These are phyloP conservation scores for Caenorhabditis sulstoni DNA, from an alignment of 2,888 invertebrate species.

Conservation along the genomic window DNA sequence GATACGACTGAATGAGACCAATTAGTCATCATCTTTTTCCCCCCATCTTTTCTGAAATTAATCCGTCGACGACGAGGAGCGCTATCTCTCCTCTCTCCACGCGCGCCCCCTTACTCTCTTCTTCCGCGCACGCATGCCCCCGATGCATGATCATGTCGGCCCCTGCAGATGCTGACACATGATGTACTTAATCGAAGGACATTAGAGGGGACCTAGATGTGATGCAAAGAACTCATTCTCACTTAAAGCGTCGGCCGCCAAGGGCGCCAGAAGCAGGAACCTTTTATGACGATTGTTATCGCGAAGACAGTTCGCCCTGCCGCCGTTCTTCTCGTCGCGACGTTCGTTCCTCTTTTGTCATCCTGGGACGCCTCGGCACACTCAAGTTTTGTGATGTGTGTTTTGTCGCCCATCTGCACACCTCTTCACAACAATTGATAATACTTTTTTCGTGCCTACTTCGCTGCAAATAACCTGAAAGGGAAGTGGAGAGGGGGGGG, in stretches of 20 bases:
- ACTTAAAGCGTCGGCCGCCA: too few relatives aligned
- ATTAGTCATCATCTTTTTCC: constrained; percentile 26
- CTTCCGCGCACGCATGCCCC: too few relatives aligned
- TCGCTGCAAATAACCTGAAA: too few relatives aligned
- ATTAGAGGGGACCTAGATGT: too few relatives aligned
- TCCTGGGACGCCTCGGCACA: too few relatives aligned
- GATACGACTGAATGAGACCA: constrained; percentile 41
- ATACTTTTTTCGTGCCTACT: too few relatives aligned
- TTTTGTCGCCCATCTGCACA: too few relatives aligned
- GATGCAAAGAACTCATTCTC: too few relatives aligned
- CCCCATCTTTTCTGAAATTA: constrained; percentile 43
- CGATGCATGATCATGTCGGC: not conserved
- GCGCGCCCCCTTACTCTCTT: not conserved
- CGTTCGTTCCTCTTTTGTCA: not conserved
- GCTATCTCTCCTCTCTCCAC: constrained; percentile 11
- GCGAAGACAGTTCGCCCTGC: not conserved
- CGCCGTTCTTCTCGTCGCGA: not conserved
- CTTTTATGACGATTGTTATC: constrained; percentile 21
- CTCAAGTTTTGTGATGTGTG: too few relatives aligned
- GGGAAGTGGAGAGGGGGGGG: too few relatives aligned
- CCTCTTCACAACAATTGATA: too few relatives aligned
- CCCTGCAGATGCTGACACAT: constrained; percentile 15
- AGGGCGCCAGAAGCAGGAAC: constrained; percentile 4
- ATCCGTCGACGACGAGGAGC: constrained; percentile 1
- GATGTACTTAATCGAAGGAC: constrained; percentile 21